These are phyloP conservation scores for Passer domesticus DNA, from an alignment of 2,113 vertebrate species.

Conservation along the genomic window DNA sequence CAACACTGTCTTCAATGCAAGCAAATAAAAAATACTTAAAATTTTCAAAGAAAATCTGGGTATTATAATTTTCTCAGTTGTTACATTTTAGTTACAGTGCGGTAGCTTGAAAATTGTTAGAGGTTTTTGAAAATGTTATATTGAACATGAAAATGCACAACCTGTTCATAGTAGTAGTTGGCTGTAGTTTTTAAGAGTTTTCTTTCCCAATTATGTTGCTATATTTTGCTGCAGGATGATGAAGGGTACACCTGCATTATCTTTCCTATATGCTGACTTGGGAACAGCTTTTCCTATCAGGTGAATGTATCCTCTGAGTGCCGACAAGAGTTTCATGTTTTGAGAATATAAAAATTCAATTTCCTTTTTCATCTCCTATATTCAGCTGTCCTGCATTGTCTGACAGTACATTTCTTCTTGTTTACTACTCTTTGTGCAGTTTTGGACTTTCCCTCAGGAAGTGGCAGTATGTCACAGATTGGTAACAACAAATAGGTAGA, in stretches of 20 bases:
- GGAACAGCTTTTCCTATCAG: not conserved
- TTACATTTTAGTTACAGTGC: not conserved
- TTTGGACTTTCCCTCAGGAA: not conserved
- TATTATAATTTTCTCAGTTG: not conserved
- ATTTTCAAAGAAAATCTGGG: not conserved
- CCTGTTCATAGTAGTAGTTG: not conserved
- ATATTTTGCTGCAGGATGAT: not conserved
- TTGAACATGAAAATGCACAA: not conserved
- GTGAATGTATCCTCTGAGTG: not conserved
- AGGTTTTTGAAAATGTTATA: not conserved
- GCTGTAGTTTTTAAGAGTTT: not conserved
- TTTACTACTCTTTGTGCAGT: not conserved
- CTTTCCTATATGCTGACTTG: not conserved
- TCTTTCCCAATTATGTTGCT: not conserved
- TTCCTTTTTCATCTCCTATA: not conserved
- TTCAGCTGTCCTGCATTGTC: not conserved
- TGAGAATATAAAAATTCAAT: not conserved
- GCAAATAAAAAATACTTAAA: not conserved
- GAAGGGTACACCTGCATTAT: not conserved
- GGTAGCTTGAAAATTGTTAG: not conserved
- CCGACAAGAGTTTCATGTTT: not conserved
- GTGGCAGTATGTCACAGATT: not conserved
- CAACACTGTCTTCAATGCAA: not conserved
- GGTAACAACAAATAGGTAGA: not conserved
- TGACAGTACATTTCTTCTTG: not conserved